These are phyloP conservation scores for Casuarius casuarius DNA, from an alignment of 2,113 vertebrate genomes.

Conservation along the genomic window DNA sequence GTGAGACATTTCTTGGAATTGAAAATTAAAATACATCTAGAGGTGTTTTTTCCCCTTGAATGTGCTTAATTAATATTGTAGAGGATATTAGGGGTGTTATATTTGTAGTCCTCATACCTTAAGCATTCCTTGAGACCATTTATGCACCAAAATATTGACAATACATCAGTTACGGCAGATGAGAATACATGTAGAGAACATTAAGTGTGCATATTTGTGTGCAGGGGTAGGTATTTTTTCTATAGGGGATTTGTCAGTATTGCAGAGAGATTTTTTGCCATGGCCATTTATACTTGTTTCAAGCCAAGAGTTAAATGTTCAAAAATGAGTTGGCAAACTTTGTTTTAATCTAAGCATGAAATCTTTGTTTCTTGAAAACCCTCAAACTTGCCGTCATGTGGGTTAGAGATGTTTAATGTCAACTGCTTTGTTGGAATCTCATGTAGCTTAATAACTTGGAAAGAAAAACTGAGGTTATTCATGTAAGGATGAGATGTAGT, in stretches of 20 bases:
- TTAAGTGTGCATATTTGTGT: not conserved
- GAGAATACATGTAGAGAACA: not conserved
- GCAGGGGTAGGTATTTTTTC: not conserved
- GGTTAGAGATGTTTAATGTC: not conserved
- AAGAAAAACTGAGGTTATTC: not conserved
- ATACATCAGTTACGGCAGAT: not conserved
- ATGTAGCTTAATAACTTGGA: not conserved
- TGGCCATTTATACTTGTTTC: not conserved
- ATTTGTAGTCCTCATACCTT: not conserved
- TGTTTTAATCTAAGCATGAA: not conserved
- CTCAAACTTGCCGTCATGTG: not conserved
- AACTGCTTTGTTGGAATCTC: not conserved
- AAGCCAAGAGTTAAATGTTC: not conserved
- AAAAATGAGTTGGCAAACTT: not conserved
- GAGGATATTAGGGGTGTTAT: not conserved
- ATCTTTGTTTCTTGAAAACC: not conserved
- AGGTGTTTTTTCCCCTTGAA: not conserved
- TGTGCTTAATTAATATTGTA: not conserved
- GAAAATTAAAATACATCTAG: not conserved
- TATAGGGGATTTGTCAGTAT: not conserved
- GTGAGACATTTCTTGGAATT: not conserved
- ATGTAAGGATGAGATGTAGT: not conserved
- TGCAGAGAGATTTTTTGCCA: not conserved
- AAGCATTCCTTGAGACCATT: not conserved
- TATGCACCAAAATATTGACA: not conserved